Base-by-base conservation (phyloP, 2,888 invertebrate genomes). In the Marronus borbonicus region DNA sequence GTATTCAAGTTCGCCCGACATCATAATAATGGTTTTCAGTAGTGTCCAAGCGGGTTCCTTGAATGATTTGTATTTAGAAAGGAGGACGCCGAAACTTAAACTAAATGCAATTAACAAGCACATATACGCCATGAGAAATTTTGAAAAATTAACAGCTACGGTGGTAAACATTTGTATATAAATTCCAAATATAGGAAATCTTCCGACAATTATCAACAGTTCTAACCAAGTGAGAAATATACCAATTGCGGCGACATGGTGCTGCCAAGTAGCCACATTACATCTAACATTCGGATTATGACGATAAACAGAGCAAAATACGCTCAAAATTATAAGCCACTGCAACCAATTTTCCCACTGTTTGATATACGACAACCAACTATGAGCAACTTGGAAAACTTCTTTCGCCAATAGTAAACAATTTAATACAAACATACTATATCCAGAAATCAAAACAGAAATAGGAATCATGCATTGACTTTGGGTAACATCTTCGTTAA, bases 151-250 rank as follows among this genome's bases (percentile, higher is more conserved):
- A 0, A 95, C 91, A 0, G 96, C 93, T 76, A 96, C 95, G 84
- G 94, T 94, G 1, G 95, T 95, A 86, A 96, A 96, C 95, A 96
- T 96, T 89, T 96, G 96, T 28, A 96, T 94, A 85, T 96, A 96
- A 2, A 96, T 89, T 0, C 96, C 96, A 83, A 96, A 96, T 82
- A 94, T 94, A 50, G 96, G 96, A 87, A 96, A 96, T 77, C 96
- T 90, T 28, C 96, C 96, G 17, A 96, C 93, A 36, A 96, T 92
- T 92, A 96, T 94, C 95, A 96, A 95, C 17, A 96, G 88, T 85
- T 96, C 95, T 7, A 95, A 87, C 96, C 96, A 96, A 55, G 94
- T 93, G 74, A 96, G 89, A 80, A 96, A 93, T 84, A 96, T 93
- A 0, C 95, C 94, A 17, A 95, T 89, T 10, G 95, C 96, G 0